Conservation (phyloP, 35 echinoderm and acorn worm species). For the Lytechinus variegatus region DNA sequence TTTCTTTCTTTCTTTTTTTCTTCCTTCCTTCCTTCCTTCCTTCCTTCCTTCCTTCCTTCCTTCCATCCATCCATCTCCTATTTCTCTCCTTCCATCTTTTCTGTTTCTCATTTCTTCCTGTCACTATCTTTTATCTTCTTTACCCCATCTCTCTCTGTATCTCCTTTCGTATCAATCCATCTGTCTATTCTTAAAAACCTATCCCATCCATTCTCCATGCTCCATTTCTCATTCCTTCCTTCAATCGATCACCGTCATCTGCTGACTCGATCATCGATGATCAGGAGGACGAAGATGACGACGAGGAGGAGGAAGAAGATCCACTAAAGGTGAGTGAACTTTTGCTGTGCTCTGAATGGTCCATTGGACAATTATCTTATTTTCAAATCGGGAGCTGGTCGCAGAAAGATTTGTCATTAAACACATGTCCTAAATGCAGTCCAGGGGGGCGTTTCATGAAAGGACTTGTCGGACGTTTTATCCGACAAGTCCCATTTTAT, state of each 20-base stretch:
- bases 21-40: neutral
- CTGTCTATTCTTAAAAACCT: neutral
- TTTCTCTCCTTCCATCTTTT: neutral
- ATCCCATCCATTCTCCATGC: neutral
- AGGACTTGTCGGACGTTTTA: too few species aligned
- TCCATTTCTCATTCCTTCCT: neutral
- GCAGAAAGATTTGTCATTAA: too few species aligned
- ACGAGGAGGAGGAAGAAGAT: conserved; percentile 43
- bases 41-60: neutral
- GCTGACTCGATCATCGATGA: neutral
- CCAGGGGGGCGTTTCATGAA: too few species aligned
- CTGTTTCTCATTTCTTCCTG: neutral
- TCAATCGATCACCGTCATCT: neutral
- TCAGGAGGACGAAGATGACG: conserved; percentile 42
- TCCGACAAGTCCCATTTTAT: too few species aligned
- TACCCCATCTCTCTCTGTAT: neutral
- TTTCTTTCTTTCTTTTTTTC: neutral
- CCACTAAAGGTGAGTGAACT: conserved; percentile 26
- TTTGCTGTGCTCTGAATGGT: neutral
- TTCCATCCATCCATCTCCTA: neutral
- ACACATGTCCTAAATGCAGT: too few species aligned
- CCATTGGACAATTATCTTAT: neutral
- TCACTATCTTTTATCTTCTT: neutral
- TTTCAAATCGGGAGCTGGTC: too few species aligned
- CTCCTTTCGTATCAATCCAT: neutral